Evolutionary conservation across 2,888 invertebrate species (phyloP), one percentile per base, ranked within the genome.

Genomic region (Athalia circularis): DNA sequence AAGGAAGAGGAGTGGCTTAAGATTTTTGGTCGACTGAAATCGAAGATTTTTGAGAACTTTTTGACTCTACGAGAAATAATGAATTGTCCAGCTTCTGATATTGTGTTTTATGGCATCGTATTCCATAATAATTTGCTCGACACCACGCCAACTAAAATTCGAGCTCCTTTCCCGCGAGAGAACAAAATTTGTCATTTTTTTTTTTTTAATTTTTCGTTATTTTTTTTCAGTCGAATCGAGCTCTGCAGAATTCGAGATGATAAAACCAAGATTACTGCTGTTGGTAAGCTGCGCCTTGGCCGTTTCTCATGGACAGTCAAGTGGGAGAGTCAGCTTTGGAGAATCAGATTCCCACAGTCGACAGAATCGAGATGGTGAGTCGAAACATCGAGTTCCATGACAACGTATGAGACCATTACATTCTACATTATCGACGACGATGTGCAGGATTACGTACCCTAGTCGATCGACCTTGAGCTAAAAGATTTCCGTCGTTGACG

Each of bases 291-390:
- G 75, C 50, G 75, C 75, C 6, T 29, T 75, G 64, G 75, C 75
- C 8, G 75, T 75, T 52, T 75, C 75, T 52, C 62, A 79, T 43
- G 85, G 85, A 62, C 84, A 86, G 78, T 82, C 84, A 13, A 83
- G 81, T 8, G 84, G 84, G 77, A 85, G 85, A 81, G 81, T 89
- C 82, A 88, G 86, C 79, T 89, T 89, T 81, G 81, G 85, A 77
- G 89, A 89, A 78, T 77, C 83, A 67, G 83, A 82, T 54, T 83
- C 84, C 8, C 83, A 82, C 65, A 11, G 62, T 62, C 75, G 75
- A 75, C 75, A 75, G 50, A 75, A 13, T 48, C 64, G 50, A 11
- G 75, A 75, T 75, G 87, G 87, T 87, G 82, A 81, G 81, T 81
- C 15, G 43, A 64, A 50, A 13, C 29, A 7, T 62, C 54, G 54